phyloP scores from a whole-genome alignment of 2,113 vertebrate species.

The Tragelaphus buxtoni region DNA sequence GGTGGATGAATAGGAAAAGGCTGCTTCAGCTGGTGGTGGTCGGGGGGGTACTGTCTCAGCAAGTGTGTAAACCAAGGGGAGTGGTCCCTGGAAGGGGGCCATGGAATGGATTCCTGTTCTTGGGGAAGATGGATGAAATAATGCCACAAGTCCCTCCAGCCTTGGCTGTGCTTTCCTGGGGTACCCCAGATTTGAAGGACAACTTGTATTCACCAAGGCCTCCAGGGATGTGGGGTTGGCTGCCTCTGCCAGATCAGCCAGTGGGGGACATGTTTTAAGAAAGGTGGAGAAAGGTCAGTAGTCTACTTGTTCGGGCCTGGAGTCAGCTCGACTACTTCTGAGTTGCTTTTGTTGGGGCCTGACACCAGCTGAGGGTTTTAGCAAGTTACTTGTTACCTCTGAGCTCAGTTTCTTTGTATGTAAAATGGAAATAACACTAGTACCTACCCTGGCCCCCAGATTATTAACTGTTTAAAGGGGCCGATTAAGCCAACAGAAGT shows the following conservation, averaged over 20 bases:
- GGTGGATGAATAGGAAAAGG: neutral
- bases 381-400: neutral
- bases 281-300: neutral
- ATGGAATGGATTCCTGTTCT: neutral
- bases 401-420: neutral
- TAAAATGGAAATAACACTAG: neutral
- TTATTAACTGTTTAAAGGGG: neutral
- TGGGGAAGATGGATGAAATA: no score
- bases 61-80: neutral
- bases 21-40: neutral
- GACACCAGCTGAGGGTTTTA: neutral
- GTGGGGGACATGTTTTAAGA: neutral
- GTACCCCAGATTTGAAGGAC: neutral
- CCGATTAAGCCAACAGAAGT: neutral
- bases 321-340: neutral
- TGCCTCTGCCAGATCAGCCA: neutral
- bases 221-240: neutral
- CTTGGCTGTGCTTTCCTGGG: neutral
- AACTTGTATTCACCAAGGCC: neutral
- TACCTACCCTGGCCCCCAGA: neutral
- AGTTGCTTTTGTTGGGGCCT: neutral
- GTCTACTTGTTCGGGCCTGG: neutral
- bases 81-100: neutral
- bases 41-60: neutral
- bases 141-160: neutral